phyloP scores from a whole-genome alignment of 2,797 vertebrate genomes.

The Geotrypetes seraphini region DNA sequence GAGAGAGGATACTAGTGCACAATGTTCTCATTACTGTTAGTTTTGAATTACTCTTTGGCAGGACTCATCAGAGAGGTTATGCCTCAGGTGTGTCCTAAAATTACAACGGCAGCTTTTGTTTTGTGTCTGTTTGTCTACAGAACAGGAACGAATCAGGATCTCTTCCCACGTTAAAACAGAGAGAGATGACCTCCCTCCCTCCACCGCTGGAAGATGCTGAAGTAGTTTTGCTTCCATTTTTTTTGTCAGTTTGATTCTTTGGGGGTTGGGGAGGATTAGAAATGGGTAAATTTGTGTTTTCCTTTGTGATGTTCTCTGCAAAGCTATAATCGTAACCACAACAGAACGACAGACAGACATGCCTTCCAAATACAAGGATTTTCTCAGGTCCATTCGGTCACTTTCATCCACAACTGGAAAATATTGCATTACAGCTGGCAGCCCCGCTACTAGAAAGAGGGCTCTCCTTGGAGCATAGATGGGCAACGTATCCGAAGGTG shows the following conservation, averaged over 20 bases:
- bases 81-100: conserved; percentile 21
- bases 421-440: too few relatives aligned
- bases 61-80: conserved; percentile 53
- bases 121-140: too few relatives aligned
- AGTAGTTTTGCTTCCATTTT: conserved; percentile 6
- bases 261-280: not conserved
- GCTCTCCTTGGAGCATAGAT: too few relatives aligned
- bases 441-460: too few relatives aligned
- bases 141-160: too few relatives aligned
- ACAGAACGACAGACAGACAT: not conserved
- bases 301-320: conserved; percentile 9
- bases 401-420: too few relatives aligned
- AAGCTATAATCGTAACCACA: not conserved
- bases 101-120: too few relatives aligned
- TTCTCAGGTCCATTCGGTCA: not conserved
- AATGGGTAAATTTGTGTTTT: not conserved
- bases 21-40: conserved; percentile 41
- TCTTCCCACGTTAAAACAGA: too few relatives aligned
- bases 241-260: conserved; percentile 15
- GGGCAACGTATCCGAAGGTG: too few relatives aligned
- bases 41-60: conserved; percentile 63
- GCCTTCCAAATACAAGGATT: conserved; percentile 3
- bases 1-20: conserved; percentile 63
- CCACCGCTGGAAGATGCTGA: too few relatives aligned
- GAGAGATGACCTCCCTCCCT: too few relatives aligned